Evolutionary conservation across 2,113 vertebrate genomes (phyloP), one percentile per base, ranked within the genome.

Genomic region (Cinclus mexicanus): DNA sequence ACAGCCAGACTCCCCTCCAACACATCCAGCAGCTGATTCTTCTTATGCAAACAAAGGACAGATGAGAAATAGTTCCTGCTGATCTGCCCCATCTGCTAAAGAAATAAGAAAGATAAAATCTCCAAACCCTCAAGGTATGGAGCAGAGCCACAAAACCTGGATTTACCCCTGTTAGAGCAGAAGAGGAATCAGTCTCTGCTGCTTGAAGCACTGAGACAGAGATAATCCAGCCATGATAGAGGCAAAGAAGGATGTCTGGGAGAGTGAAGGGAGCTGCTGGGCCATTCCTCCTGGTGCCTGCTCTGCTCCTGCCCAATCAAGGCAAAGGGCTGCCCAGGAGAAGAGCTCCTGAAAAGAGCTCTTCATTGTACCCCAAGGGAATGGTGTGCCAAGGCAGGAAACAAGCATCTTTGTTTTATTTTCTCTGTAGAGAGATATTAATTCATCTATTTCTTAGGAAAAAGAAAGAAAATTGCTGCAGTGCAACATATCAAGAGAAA

Each of bases 391-490:
- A 47, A 37, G 31, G 33, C 52, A 82, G 84, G 81, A 75, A 75
- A 39, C 14, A 25, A 90, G 10, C 33, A 42, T 18, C 52, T 50
- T 49, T 24, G 61, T 12, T 94, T 89, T 52, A 74, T 89, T 84
- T 78, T 61, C 89, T 84, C 15, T 42, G 65, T n/a, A 46, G 22
- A 63, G 31, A 75, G 21, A 72, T 59, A 94, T 87, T 87, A 95
- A 94, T 61, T 76, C 15, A 71, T 52, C 69, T 75, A 0, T 61
- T 95, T 69, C 72, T 57, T 49, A 63, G 20, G 49, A 84, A 78
- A 77, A 83, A 47, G 56, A 87, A 69, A 91, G 88, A 86, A 93
- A 94, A 94, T 89, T 89, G 81, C 61, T 91, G 63, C 91, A 84
- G 57, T 47, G 87, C 83, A 93, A 67, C 44, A 64, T 25, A n/a